Base-by-base conservation (phyloP, 2,797 vertebrate species). In the Spinibarbus caldwelli region DNA sequence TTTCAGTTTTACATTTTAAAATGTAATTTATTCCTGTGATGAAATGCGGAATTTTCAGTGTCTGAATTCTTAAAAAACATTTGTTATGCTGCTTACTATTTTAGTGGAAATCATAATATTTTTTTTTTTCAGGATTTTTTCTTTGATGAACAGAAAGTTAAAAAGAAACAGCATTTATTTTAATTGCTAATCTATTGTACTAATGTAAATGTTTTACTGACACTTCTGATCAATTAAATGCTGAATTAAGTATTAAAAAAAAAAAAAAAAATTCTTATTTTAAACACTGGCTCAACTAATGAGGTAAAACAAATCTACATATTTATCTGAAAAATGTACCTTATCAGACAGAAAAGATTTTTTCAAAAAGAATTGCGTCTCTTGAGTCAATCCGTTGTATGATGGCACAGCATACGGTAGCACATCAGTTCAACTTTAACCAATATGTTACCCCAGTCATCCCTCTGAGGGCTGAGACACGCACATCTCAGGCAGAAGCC, bases 381-480 rank as follows among this genome's bases (percentile, higher is more conserved):
- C 9, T 52, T n/a, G 19, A 49, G n/a, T 54, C 31, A n/a, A 49
- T 26, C 47, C 5, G 1, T 10, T 67, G 43, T 49, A 34, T 4
- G 0, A 47, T n/a, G 70, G 5, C n/a, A 43, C 41, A 75, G 54
- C 38, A 72, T 43, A 59, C 21, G 19, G 43, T 26, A 41, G 43
- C 5, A 59, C 36, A 43, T 31, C 68, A 75, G 68, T 64, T 83
- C 29, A 75, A 64, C 54, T 52, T 83, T 19, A 83, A 76, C 70
- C 71, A 52, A 66, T 49, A 76, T 75, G 26, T 75, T 29, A 49
- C 71, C 43, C 34, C 57, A 9, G 59, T 76, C 8, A 76, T 29
- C 34, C 73, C 68, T 64, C 34, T 2, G n/a, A 85, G 73, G 41
- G 36, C 71, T 86, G 78, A 78, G 77, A 73, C 79, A 73, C 43